phyloP scores from a whole-genome alignment of 2,113 vertebrate species.

The Emydocephalus ijimae region DNA sequence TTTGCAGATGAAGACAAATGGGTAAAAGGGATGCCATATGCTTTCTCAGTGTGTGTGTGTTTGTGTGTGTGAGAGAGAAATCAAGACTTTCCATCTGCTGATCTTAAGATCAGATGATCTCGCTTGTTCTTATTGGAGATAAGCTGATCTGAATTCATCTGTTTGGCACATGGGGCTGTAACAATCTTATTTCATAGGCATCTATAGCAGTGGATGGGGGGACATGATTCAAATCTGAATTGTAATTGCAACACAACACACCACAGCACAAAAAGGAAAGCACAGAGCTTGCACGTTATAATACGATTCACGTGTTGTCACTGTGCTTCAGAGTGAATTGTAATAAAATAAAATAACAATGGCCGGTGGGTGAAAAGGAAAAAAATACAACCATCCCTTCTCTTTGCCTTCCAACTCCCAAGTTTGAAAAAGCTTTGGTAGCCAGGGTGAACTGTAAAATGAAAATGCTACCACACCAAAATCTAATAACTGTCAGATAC shows the following conservation, averaged over 20 bases:
- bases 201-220: not conserved
- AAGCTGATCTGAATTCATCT: not conserved
- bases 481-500: conserved; percentile 66
- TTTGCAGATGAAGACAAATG: not conserved
- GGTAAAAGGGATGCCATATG: not conserved
- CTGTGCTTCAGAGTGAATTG: not conserved
- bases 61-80: not conserved
- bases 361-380: conserved; percentile 34
- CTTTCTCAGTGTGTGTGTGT: not conserved
- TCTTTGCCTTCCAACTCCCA: conserved; percentile 32
- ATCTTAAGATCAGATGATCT: not conserved
- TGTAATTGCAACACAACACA: not conserved
- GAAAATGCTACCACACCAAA: conserved; percentile 66
- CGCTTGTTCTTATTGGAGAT: not conserved
- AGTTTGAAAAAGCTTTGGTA: conserved; percentile 58
- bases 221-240: not conserved
- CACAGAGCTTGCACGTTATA: not conserved
- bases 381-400: not conserved
- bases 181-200: not conserved
- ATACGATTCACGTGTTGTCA: not conserved
- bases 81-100: not conserved
- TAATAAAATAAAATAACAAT: conserved; percentile 46
- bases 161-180: not conserved
- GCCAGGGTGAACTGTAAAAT: conserved; percentile 67
- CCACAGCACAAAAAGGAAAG: not conserved